These are phyloP conservation scores for Panopea generosa DNA, from an alignment of 2,888 invertebrate genomes.

Conservation along the genomic window DNA sequence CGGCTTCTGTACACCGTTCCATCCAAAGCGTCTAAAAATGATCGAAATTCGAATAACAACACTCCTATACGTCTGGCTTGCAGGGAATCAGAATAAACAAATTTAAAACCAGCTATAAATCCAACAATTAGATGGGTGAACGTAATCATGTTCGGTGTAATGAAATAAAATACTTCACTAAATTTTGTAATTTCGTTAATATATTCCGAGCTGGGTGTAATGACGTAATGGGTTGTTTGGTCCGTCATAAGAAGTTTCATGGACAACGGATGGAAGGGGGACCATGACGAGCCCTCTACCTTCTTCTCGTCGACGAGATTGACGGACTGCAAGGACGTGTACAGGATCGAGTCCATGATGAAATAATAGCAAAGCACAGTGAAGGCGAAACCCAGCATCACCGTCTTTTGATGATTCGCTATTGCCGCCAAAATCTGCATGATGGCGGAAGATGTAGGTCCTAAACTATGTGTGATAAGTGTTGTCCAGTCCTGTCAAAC, in stretches of 20 bases:
- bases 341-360: conserved; percentile 72
- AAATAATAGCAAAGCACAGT: conserved; percentile 57
- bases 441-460: background rate
- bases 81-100: conserved; percentile 91
- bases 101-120: conserved; percentile 89
- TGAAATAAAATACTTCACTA: conserved; percentile 86
- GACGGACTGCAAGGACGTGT: conserved; percentile 63
- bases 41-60: conserved; percentile 91
- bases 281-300: conserved; percentile 48
- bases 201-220: conserved; percentile 92
- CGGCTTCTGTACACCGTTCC: conserved; percentile 93
- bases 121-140: conserved; percentile 92
- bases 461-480: background rate
- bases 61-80: conserved; percentile 91
- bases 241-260: conserved; percentile 94
- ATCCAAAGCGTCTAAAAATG: conserved; percentile 94
- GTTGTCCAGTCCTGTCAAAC: background rate
- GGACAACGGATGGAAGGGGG: conserved; percentile 87
- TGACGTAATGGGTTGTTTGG: conserved; percentile 93
- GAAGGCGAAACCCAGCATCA: conserved; percentile 12
- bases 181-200: conserved; percentile 89
- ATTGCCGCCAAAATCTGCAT: conserved; percentile 15
- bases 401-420: conserved; percentile 12
- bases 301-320: conserved; percentile 56
- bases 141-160: conserved; percentile 94